A percentile compares a stretch with the other conserved stretches of the same genome.
phyloP scores from a whole-genome alignment of 2,113 vertebrate species.

The Myiagra hebetior region DNA sequence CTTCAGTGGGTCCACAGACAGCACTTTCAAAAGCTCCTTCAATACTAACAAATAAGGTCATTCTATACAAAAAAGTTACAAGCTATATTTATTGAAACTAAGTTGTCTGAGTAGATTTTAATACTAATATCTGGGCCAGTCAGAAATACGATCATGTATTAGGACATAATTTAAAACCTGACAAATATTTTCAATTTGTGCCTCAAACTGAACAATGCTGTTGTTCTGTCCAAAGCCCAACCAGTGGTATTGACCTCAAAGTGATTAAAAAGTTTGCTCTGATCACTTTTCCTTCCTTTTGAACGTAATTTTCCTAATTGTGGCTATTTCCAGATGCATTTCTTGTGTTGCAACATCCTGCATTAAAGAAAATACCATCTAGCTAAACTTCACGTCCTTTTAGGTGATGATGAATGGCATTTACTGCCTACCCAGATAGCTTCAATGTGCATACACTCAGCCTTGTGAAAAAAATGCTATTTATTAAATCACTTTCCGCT shows the following conservation, averaged over 20 bases:
- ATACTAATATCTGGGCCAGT: not conserved
- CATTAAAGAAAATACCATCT: conserved; percentile 35
- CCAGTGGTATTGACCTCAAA: not conserved
- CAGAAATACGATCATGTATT: not conserved
- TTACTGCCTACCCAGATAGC: conserved; percentile 34
- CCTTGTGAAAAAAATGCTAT: conserved; percentile 23
- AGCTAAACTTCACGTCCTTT: conserved; percentile 23
- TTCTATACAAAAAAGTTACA: not conserved
- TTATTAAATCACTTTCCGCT: conserved; percentile 62
- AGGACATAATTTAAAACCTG: not conserved
- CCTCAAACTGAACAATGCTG: not conserved
- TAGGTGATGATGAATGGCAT: conserved; percentile 51
- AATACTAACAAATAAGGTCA: not conserved
- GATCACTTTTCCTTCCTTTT: not conserved
- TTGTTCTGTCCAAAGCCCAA: not conserved
- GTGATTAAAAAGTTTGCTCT: not conserved
- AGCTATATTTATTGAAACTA: not conserved
- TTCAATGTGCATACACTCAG: not conserved
- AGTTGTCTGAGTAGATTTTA: not conserved
- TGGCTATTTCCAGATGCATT: conserved; percentile 14
- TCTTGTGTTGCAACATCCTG: not conserved
- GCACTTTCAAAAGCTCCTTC: not conserved
- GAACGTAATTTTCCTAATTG: conserved; percentile 3
- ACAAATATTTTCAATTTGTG: not conserved
- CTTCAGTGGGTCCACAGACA: not conserved